Conservation (phyloP, 2,797 vertebrate species). For the Melanotaenia trifasciata region DNA sequence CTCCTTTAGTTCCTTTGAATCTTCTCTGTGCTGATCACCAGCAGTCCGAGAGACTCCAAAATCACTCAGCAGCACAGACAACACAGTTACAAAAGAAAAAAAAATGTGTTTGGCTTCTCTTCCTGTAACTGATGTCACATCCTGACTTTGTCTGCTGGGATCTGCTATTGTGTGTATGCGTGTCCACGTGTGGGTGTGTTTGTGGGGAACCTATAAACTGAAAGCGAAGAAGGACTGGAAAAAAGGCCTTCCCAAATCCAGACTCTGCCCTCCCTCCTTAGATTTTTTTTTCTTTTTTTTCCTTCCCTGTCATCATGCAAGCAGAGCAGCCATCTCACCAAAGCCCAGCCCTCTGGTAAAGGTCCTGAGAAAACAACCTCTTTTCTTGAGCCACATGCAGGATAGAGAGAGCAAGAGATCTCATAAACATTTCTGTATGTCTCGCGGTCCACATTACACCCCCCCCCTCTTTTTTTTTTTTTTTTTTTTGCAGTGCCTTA, state of each 20-base stretch:
- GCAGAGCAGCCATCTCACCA: constrained; percentile 45
- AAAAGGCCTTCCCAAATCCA: constrained; percentile 52
- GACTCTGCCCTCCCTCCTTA: constrained; percentile 43
- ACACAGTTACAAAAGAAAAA: constrained; percentile 67
- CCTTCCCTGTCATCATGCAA: constrained; percentile 51
- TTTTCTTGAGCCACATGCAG: constrained; percentile 59
- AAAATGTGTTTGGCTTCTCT: constrained; percentile 82
- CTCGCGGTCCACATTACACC: constrained; percentile 45
- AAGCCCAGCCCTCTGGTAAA: constrained; percentile 65
- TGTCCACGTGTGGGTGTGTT: constrained; percentile 62
- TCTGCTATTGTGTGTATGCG: constrained; percentile 42
- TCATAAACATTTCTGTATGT: constrained; percentile 71
- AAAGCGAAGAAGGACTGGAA: constrained; percentile 66
- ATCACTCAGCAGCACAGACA: constrained; percentile 57
- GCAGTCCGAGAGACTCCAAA: constrained; percentile 59
- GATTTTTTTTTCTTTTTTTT: constrained; percentile 16
- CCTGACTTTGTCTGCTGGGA: constrained; percentile 86
- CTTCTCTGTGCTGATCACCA: constrained; percentile 42
- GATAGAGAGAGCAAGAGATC: constrained; percentile 54
- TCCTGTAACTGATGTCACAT: constrained; percentile 92
- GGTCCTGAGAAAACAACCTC: constrained; percentile 71
- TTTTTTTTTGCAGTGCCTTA: constrained; percentile 37
- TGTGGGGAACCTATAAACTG: constrained; percentile 71
- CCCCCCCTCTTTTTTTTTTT: not conserved
- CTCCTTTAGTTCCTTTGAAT: constrained; percentile 55